Percentiles rank a stretch among this genome's conserved stretches.
phyloP scores from a whole-genome alignment of 1,140 invertebrate genomes.

The Bombus ignitus region DNA sequence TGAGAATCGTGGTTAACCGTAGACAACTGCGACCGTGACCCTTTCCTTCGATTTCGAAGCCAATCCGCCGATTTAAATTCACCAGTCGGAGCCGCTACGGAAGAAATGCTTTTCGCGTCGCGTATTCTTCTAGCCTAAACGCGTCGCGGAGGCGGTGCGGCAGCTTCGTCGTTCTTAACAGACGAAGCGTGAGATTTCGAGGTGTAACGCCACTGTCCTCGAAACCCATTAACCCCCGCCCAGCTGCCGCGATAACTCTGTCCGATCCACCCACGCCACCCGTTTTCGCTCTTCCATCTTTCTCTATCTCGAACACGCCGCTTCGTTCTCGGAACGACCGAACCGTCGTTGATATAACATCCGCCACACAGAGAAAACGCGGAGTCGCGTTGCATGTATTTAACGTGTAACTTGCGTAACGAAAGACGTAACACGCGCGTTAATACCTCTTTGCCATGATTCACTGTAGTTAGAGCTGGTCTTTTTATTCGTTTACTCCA shows the following conservation, averaged over 20 bases:
- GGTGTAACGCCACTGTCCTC: slow-evolving; percentile 64
- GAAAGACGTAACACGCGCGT: background rate
- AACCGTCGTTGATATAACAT: slow-evolving; percentile 41
- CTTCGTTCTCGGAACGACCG: slow-evolving; percentile 16
- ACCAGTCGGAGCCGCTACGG: slow-evolving; percentile 6
- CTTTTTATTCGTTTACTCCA: too few relatives aligned
- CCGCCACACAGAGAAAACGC: background rate
- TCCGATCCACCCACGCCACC: slow-evolving; percentile 4
- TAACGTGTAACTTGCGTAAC: slow-evolving; percentile 24
- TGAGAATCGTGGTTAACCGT: too few relatives aligned
- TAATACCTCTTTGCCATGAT: background rate
- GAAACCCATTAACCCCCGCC: slow-evolving; percentile 64
- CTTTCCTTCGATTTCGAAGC: too few relatives aligned
- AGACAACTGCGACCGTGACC: too few relatives aligned
- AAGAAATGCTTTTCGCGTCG: slow-evolving; percentile 25
- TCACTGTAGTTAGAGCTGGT: too few relatives aligned
- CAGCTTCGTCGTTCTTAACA: slow-evolving; percentile 51
- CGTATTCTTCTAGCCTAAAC: slow-evolving; percentile 23
- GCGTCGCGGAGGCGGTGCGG: slow-evolving; percentile 24
- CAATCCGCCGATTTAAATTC: too few relatives aligned
- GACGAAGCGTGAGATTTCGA: slow-evolving; percentile 59
- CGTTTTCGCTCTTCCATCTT: slow-evolving; percentile 8
- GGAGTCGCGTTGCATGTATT: background rate
- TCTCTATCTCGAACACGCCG: background rate
- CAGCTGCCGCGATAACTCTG: slow-evolving; percentile 43